These are phyloP conservation scores for Stegodyphus mimosarum DNA, from an alignment of 1,140 invertebrate genomes.

Conservation along the genomic window DNA sequence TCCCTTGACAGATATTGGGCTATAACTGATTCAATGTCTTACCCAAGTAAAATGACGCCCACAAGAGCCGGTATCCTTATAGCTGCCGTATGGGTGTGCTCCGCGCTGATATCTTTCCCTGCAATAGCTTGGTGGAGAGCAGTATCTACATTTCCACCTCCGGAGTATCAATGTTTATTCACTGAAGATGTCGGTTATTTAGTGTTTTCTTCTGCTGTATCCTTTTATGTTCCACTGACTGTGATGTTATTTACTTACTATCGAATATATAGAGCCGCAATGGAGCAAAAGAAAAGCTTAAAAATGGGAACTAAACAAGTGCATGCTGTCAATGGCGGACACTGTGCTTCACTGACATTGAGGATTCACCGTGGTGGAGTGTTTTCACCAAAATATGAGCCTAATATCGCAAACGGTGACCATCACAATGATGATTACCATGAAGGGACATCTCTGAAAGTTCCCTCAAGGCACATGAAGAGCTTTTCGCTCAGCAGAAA, in stretches of 20 bases:
- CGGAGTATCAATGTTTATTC: conserved; percentile 79
- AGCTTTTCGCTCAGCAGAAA: conserved; percentile 86
- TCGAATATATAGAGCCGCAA: conserved; percentile 93
- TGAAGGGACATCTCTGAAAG: conserved; percentile 27
- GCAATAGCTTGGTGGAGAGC: conserved; percentile 95
- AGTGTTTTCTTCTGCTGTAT: conserved; percentile 94
- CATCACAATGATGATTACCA: conserved; percentile 24
- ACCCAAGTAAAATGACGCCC: conserved; percentile 91
- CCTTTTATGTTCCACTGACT: conserved; percentile 95
- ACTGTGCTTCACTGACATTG: conserved; percentile 72
- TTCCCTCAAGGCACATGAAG: conserved; percentile 41
- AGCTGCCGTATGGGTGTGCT: conserved; percentile 91
- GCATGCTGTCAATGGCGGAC: conserved; percentile 44
- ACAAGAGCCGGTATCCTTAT: conserved; percentile 84
- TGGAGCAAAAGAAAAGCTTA: conserved; percentile 90
- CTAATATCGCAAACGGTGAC: conserved; percentile 6
- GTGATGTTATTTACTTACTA: conserved; percentile 99
- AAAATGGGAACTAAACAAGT: conserved; percentile 77
- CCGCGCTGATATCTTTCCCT: conserved; percentile 93
- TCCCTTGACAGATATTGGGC: conserved; percentile 96
- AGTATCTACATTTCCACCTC: conserved; percentile 68
- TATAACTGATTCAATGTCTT: conserved; percentile 96
- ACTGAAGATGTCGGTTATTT: conserved; percentile 92
- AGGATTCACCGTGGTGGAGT: conserved; percentile 87
- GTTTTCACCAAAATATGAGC: conserved; percentile 37